phyloP scores from a whole-genome alignment of 2,888 invertebrate genomes.

The Halocaridina rubra region DNA sequence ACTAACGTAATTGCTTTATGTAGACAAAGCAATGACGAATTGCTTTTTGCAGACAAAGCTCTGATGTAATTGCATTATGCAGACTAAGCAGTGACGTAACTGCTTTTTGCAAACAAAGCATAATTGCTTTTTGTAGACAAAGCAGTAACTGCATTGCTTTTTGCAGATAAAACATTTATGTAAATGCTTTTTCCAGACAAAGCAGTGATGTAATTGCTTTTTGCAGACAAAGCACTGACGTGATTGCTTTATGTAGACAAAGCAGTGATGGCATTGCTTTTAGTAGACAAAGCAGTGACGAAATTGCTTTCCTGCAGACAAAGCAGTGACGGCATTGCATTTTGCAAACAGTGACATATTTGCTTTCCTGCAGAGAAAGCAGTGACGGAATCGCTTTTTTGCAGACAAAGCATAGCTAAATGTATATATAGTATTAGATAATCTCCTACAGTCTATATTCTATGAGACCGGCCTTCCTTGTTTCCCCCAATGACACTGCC shows the following conservation, averaged over 20 bases:
- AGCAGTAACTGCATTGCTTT: background rate
- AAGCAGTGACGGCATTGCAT: background rate
- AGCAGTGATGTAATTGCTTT: background rate
- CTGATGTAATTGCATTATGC: no score
- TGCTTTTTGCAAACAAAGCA: background rate
- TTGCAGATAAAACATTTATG: no score
- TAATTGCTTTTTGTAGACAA: background rate
- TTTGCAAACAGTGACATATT: background rate
- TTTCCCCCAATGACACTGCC: constrained; percentile 9
- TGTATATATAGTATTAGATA: background rate
- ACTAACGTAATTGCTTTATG: no score
- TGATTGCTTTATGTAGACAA: background rate
- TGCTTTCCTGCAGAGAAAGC: background rate
- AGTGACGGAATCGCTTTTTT: no score
- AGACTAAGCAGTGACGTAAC: background rate
- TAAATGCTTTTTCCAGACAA: no score
- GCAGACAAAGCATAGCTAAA: background rate
- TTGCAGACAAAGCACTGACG: background rate
- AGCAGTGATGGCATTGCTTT: no score
- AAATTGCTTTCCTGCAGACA: no score
- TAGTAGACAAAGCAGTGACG: no score
- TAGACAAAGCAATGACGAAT: background rate
- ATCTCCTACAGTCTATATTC: constrained; percentile 15
- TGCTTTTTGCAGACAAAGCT: background rate
- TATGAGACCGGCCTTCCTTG: constrained; percentile 21